These are phyloP conservation scores for Lepus timidus DNA, from an alignment of 2,113 vertebrate genomes.

Conservation along the genomic window DNA sequence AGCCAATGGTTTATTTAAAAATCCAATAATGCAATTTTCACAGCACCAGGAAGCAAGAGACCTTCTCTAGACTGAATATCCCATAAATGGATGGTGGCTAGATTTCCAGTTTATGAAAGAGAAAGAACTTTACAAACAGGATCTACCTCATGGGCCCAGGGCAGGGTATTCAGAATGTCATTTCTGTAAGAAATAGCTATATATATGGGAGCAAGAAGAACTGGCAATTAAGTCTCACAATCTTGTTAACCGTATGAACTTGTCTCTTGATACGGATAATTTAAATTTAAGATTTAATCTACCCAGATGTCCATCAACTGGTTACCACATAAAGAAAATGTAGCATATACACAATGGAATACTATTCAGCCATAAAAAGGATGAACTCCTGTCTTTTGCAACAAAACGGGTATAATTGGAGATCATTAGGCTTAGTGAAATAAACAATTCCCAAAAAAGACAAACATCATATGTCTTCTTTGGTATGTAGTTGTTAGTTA, in stretches of 20 bases:
- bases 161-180: not conserved
- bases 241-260: slow-evolving; percentile 16
- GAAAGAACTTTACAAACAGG: slow-evolving; percentile 47
- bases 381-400: too few relatives aligned
- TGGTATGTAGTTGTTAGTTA: too few relatives aligned
- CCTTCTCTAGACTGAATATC: slow-evolving; percentile 55
- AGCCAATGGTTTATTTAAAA: slow-evolving; percentile 89
- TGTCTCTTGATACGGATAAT: slow-evolving; percentile 22
- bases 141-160: not conserved
- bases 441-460: too few relatives aligned
- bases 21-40: slow-evolving; percentile 87
- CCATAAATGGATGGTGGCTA: slow-evolving; percentile 54
- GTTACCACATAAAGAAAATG: too few relatives aligned
- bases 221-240: slow-evolving; percentile 55
- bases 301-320: too few relatives aligned
- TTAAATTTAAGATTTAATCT: slow-evolving; percentile 11
- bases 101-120: slow-evolving; percentile 24
- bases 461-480: too few relatives aligned
- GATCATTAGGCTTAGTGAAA: too few relatives aligned
- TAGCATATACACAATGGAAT: too few relatives aligned
- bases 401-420: too few relatives aligned
- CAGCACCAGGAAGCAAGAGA: slow-evolving; percentile 79
- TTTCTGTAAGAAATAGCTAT: not conserved
- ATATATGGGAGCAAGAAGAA: slow-evolving; percentile 12
- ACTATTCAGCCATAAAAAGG: too few relatives aligned